Base-by-base conservation (phyloP, 2,888 invertebrate species). In the Drosophila monieri region DNA sequence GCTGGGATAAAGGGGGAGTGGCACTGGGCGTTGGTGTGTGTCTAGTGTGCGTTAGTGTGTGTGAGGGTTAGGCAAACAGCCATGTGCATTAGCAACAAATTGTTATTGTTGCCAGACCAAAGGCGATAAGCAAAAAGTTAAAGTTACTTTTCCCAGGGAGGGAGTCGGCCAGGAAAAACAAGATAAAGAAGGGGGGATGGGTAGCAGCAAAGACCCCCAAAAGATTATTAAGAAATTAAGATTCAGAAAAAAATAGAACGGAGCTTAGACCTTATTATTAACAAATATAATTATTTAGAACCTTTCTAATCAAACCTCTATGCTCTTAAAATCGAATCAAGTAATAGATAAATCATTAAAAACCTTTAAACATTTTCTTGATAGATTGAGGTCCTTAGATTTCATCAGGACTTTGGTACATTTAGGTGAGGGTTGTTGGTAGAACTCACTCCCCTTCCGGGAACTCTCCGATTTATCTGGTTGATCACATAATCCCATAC, bases 71-170 rank as follows among this genome's bases (percentile, higher is more conserved):
- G 70, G 53, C 78, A 83, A 78, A 75, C 64, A 73, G 54, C 39
- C 73, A 81, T 71, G 67, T 85, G 83, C 85, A 83, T 83, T 85
- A 78, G 71, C 72, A 74, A 85, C 85, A 83, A 83, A 85, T 83
- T 83, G 81, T 83, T 85, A 85, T 83, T 83, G 81, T 80, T 79
- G 68, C 70, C 47, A 46, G 47, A 32, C 70, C 66, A 55, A 76
- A 54, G 65, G 18, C 73, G 65, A 69, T 58, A 62, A 66, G 69
- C 69, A 52, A 57, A 70, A 55, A 76, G 52, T 55, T 44, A 39
- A 57, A 54, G 49, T 60, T 51, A 10, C 37, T 35, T 43, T 23
- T 15, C 6, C 18, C n/a, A 15, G 18, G 37, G 14, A 12, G 41
- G 15, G 8, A 5, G 37, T 14, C 8, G n/a, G n/a, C n/a, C 4